Evolutionary conservation across 2,797 vertebrate genomes (phyloP), one percentile per base, ranked within the genome.

Genomic region (Syngnathus rostellatus): DNA sequence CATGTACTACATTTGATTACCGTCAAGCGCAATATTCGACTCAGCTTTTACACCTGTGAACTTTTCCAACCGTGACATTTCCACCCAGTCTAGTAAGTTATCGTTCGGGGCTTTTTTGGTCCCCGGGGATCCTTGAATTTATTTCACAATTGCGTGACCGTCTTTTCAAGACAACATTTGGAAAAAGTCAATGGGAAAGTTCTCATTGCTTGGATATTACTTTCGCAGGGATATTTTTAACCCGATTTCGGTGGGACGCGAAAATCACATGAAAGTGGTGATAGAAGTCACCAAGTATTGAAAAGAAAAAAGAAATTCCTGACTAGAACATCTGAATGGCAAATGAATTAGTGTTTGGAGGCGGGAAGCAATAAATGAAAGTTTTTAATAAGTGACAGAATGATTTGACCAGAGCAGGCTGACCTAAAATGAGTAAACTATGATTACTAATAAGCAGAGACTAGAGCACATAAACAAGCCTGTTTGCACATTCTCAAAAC

Each of bases 161-260:
- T 11, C 58, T 40, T 40, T 14, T 19, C 21, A 43, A 21, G 40
- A 43, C 19, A 14, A 43, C 21, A 62, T 62, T 62, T 60, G 54
- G 54, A 8, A 53, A 45, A 10, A 31, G 21, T 12, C 45, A 39
- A 17, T 8, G 38, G 10, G n/a, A n/a, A 60, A 17, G 12, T 11
- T 62, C 10, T 25, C 23, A 8, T 51, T 50, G 40, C 10, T 6
- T 37, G 38, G n/a, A 41, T 31, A 51, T 67, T 14, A 14, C 23
- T 50, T 64, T 62, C 10, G 50, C 31, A 67, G 50, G 25, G 46
- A 62, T 48, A 63, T 63, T 77, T 70, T 58, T 46, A 5, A 54
- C 45, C 31, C 16, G 9, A 65, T 59, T 66, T 46, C 25, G 14
- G 2, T 3, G 12, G 43, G 19, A 5, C 61, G 2, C 37, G 54